Conservation (phyloP, 2,888 invertebrate genomes). For the Galerucella nymphaeae region DNA sequence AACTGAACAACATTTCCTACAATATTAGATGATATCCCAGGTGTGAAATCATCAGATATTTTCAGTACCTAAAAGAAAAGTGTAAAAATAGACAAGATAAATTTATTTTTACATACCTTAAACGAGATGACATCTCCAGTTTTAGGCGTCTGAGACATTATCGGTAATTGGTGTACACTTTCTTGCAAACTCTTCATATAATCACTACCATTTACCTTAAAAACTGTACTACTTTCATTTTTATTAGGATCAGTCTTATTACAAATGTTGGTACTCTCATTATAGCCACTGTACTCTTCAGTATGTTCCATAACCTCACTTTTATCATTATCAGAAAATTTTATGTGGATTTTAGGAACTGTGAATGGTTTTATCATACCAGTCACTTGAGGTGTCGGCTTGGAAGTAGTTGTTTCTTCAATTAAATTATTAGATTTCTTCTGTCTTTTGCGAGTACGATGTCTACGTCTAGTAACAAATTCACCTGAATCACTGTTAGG, state of each 20-base stretch:
- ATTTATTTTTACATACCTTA: slow-evolving; percentile 8
- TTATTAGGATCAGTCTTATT: slow-evolving; percentile 11
- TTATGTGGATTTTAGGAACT: slow-evolving; percentile 33
- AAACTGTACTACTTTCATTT: background rate
- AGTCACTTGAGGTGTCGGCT: background rate
- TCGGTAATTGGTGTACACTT: slow-evolving; percentile 20
- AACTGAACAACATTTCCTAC: slow-evolving; percentile 34
- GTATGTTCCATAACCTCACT: background rate
- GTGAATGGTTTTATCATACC: slow-evolving; percentile 27
- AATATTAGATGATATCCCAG: slow-evolving; percentile 36
- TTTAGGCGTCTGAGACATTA: slow-evolving; percentile 34
- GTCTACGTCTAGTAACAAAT: slow-evolving; percentile 32
- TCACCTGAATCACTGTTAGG: slow-evolving; percentile 21
- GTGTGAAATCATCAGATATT: slow-evolving; percentile 36
- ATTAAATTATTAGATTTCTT: slow-evolving; percentile 19
- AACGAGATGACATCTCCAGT: slow-evolving; percentile 37
- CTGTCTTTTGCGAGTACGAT: slow-evolving; percentile 27
- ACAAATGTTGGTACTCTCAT: background rate
- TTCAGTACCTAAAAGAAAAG: slow-evolving; percentile 36
- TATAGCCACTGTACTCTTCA: background rate
- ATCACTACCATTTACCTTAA: background rate
- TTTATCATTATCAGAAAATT: slow-evolving; percentile 24
- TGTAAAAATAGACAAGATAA: background rate
- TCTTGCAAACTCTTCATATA: slow-evolving; percentile 4
- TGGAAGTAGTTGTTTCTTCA: background rate